A percentile compares a stretch with the other conserved stretches of the same genome.
Conservation (phyloP, 1,140 invertebrate genomes). For the Caenorhabditis elegans region DNA sequence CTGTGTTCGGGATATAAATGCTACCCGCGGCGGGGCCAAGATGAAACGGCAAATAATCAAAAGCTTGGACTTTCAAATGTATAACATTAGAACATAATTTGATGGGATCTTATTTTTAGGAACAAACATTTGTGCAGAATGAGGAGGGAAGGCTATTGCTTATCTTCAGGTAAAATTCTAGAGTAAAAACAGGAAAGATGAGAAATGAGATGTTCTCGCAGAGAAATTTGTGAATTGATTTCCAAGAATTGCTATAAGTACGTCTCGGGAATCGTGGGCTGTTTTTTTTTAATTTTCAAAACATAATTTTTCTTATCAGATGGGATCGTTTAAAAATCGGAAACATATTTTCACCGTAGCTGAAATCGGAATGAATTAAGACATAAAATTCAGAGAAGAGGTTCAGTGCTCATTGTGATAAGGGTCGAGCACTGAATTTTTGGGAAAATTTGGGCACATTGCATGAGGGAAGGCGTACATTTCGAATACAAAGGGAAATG, state of each 20-base stretch:
- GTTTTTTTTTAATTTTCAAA: too few species aligned
- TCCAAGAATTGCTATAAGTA: too few species aligned
- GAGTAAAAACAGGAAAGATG: background rate
- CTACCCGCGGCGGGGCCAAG: conserved; percentile 9
- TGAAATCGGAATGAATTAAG: conserved; percentile 24
- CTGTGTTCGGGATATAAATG: conserved; percentile 18
- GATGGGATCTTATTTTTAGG: too few species aligned
- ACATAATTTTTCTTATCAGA: background rate
- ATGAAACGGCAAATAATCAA: background rate
- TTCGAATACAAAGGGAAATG: background rate
- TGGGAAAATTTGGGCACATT: background rate
- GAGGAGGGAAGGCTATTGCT: too few species aligned
- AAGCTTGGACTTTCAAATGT: background rate
- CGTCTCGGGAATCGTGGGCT: too few species aligned
- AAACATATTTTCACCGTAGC: conserved; percentile 31
- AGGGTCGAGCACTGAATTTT: too few species aligned
- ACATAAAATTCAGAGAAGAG: conserved; percentile 1
- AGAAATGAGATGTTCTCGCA: conserved; percentile 5
- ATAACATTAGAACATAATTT: too few species aligned
- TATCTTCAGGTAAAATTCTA: conserved; percentile 18
- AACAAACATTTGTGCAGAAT: background rate
- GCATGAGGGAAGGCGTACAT: background rate
- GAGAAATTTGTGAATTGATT: background rate
- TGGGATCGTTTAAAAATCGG: background rate
- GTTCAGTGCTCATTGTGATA: background rate